Base-by-base conservation (phyloP, 2,888 invertebrate species). In the Timema podura region DNA sequence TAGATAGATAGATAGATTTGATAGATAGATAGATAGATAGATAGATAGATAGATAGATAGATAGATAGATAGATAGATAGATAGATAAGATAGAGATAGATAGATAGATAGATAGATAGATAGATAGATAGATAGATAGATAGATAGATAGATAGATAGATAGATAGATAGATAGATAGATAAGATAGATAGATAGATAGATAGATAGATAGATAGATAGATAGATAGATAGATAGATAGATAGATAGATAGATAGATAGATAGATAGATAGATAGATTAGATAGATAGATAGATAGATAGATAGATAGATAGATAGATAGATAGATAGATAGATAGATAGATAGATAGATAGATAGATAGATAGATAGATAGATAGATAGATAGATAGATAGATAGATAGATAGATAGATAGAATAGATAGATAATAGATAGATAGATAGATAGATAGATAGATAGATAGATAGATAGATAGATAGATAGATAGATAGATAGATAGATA, bases 61-160 rank as follows among this genome's bases (percentile, higher is more conserved):
- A 11, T 49, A 11, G 51, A 49, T 9, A 15, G 59, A 10, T 7
- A 7, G n/a, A n/a, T n/a, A n/a, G n/a, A n/a, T n/a, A n/a, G n/a
- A n/a, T n/a, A n/a, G n/a, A n/a, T n/a, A n/a, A n/a, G n/a, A n/a
- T n/a, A n/a, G n/a, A n/a, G n/a, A n/a, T n/a, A n/a, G n/a, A n/a
- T n/a, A n/a, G n/a, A n/a, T 59, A 30, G 59, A 59, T 59, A 59
- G 59, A 59, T 59, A 59, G 59, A 59, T 59, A 59, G 59, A 59
- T 59, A 59, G 59, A 59, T 59, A 59, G 59, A 59, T 59, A 59
- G 59, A 59, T 59, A 59, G 59, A 59, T 59, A 59, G 59, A 59
- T 59, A 59, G 59, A 59, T 59, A 59, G 59, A 59, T 59, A n/a
- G n/a, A n/a, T n/a, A n/a, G n/a, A n/a, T n/a, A n/a, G n/a, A n/a